A percentile compares a stretch with the other conserved stretches of the same genome.
phyloP scores from a whole-genome alignment of 2,113 vertebrate genomes.

The Meriones unguiculatus region DNA sequence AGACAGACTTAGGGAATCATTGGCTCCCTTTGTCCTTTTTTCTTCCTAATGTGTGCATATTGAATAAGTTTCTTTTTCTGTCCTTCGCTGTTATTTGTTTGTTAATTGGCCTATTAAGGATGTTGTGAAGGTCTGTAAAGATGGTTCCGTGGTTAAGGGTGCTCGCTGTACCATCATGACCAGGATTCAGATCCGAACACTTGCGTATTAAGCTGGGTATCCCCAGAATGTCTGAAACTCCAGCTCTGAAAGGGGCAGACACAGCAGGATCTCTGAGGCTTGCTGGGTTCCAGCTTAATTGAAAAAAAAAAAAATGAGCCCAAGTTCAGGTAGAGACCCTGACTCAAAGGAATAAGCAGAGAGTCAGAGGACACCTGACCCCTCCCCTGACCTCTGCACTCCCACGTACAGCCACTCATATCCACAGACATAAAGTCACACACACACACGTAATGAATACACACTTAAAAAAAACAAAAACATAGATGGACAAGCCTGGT shows the following conservation, averaged over 20 bases:
- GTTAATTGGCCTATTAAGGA: background rate
- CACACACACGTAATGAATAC: background rate
- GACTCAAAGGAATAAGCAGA: background rate
- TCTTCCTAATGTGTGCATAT: background rate
- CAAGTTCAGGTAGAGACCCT: background rate
- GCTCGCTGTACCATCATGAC: background rate
- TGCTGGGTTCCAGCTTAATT: background rate
- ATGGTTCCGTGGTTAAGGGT: background rate
- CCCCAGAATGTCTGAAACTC: background rate
- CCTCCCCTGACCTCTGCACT: background rate
- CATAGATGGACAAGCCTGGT: background rate
- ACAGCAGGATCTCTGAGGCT: background rate
- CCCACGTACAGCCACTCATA: background rate
- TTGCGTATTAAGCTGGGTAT: background rate
- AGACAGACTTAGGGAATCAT: background rate
- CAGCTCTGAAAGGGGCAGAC: background rate
- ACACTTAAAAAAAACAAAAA: background rate
- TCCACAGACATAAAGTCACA: background rate
- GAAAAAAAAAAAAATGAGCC: background rate
- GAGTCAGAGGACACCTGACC: background rate
- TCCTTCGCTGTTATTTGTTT: background rate
- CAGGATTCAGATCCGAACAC: background rate
- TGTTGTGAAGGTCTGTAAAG: background rate
- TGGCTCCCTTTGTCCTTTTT: background rate
- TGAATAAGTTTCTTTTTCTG: background rate